These are phyloP conservation scores for Zaprionus bogoriensis DNA, from an alignment of 2,888 invertebrate species.

Conservation along the genomic window DNA sequence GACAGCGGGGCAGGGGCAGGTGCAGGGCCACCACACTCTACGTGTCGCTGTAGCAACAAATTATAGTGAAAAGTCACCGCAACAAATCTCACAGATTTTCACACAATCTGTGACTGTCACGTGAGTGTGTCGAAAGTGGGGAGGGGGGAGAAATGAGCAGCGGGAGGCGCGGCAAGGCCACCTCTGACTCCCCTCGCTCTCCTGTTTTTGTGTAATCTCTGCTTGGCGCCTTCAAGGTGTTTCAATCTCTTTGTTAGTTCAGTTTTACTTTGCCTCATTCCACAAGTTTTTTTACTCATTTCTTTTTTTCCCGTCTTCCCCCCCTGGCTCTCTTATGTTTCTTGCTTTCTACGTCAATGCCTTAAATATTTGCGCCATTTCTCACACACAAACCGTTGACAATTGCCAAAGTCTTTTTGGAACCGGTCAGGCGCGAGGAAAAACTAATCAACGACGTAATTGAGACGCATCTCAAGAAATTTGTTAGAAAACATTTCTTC, in stretches of 20 bases:
- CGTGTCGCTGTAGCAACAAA: too few relatives aligned
- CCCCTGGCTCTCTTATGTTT: too few relatives aligned
- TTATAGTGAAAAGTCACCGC: slow-evolving; percentile 37
- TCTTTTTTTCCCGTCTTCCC: neutral
- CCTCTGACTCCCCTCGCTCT: slow-evolving; percentile 14
- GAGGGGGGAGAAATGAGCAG: neutral
- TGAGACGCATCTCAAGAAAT: slow-evolving; percentile 30
- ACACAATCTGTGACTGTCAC: slow-evolving; percentile 66
- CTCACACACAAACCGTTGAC: slow-evolving; percentile 44
- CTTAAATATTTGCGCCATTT: slow-evolving; percentile 63
- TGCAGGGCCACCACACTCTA: neutral
- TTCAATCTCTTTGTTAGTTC: slow-evolving; percentile 37
- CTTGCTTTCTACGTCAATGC: slow-evolving; percentile 62
- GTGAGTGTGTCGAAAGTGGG: slow-evolving; percentile 33
- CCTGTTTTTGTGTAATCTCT: neutral
- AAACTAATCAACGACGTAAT: slow-evolving; percentile 34
- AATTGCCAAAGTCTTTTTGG: slow-evolving; percentile 51
- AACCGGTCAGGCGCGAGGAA: slow-evolving; percentile 2
- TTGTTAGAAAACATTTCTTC: slow-evolving; percentile 16
- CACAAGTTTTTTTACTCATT: slow-evolving; percentile 33
- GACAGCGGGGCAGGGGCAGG: neutral
- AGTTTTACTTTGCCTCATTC: slow-evolving; percentile 25
- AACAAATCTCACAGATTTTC: slow-evolving; percentile 67
- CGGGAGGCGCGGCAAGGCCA: too few relatives aligned
- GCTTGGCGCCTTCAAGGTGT: slow-evolving; percentile 46